Percentiles rank a stretch among this genome's conserved stretches.
Evolutionary conservation across 2,888 invertebrate genomes (phyloP).

Genomic region (Dicranocentrus wangi): DNA sequence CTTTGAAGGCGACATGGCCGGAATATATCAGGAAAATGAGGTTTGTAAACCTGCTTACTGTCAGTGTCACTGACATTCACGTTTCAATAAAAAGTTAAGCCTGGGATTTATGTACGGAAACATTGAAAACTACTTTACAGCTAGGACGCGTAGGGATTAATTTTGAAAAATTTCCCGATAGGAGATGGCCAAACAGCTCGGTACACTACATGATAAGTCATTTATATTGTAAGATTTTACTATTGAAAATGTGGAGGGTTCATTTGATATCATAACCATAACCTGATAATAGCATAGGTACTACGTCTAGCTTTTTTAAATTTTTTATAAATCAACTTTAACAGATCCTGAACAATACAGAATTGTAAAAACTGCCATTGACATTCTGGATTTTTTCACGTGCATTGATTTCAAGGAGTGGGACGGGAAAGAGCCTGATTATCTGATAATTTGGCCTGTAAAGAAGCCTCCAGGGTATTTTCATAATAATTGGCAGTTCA

Average conservation of each 20-base stretch:
- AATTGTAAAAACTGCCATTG: slow-evolving; percentile 79
- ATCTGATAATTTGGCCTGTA: slow-evolving; percentile 81
- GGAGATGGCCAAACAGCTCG: slow-evolving; percentile 80
- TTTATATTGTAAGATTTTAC: slow-evolving; percentile 77
- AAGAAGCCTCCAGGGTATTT: slow-evolving; percentile 77
- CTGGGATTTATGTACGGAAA: no score
- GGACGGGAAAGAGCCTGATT: slow-evolving; percentile 80
- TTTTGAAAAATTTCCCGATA: slow-evolving; percentile 81
- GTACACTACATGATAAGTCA: slow-evolving; percentile 82
- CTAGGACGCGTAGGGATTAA: slow-evolving; percentile 78
- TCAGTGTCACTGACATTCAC: neutral
- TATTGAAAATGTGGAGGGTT: no score
- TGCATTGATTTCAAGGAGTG: slow-evolving; percentile 81
- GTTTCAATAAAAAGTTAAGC: neutral
- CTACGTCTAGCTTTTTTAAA: no score
- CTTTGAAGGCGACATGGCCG: slow-evolving; percentile 82
- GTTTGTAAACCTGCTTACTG: slow-evolving; percentile 17
- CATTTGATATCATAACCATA: no score
- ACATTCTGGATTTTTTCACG: slow-evolving; percentile 80
- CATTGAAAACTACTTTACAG: slow-evolving; percentile 59
- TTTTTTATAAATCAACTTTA: no score
- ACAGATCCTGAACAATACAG: slow-evolving; percentile 78
- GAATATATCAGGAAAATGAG: slow-evolving; percentile 76
- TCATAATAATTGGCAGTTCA: neutral
- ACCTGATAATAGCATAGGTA: no score